A percentile compares a stretch with the other conserved stretches of the same genome.
Conservation (phyloP, 2,888 invertebrate species). For the Caenorhabditis plicata region DNA sequence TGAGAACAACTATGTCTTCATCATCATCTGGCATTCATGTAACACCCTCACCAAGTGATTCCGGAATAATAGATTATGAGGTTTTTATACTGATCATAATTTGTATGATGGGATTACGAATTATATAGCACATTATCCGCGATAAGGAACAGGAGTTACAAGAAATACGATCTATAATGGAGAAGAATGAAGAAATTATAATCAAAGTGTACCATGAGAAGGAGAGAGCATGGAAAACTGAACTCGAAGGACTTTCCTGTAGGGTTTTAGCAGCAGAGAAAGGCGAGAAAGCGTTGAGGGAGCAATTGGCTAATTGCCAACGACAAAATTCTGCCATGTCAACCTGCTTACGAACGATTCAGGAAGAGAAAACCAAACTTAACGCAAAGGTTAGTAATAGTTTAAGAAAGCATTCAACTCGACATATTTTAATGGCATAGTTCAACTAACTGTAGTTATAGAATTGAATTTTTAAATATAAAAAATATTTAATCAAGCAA, state of each 20-base stretch:
- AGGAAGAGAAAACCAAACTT: constrained; percentile 42
- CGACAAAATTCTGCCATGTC: constrained; percentile 41
- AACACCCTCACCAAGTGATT: constrained; percentile 62
- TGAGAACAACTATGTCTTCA: constrained; percentile 23
- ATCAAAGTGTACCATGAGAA: constrained; percentile 54
- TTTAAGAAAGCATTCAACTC: background rate
- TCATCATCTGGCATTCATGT: constrained; percentile 54
- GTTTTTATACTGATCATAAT: constrained; percentile 12
- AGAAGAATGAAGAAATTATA: constrained; percentile 54
- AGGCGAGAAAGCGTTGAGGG: constrained; percentile 44
- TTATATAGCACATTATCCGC: constrained; percentile 52
- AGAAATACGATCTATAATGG: constrained; percentile 56
- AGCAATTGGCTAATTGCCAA: constrained; percentile 42
- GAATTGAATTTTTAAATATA: no score
- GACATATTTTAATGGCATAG: no score
- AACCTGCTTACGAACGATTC: constrained; percentile 28
- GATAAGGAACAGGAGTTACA: constrained; percentile 62
- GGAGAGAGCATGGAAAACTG: constrained; percentile 45
- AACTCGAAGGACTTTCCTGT: constrained; percentile 39
- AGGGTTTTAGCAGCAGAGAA: constrained; percentile 43
- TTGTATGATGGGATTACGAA: background rate
- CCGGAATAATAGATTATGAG: constrained; percentile 64
- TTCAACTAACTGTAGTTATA: no score
- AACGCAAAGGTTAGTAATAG: constrained; percentile 30
- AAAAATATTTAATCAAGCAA: no score